Percentiles rank a stretch among this genome's conserved stretches.
phyloP scores from a whole-genome alignment of 2,113 vertebrate genomes.

The Benitochromis conjunctus region DNA sequence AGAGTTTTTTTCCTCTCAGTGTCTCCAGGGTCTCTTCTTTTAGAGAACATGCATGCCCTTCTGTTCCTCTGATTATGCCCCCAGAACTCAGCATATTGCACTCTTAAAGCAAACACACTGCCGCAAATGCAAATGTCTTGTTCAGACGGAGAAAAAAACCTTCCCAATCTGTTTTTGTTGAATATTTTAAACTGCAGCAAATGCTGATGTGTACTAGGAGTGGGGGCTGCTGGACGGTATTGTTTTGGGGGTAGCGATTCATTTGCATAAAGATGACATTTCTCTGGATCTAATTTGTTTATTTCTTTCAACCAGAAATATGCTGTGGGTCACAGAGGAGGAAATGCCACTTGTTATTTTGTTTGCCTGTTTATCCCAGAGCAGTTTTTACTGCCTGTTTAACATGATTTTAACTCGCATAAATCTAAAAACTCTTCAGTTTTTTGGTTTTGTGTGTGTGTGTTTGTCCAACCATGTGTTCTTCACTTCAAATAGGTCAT shows the following conservation, averaged over 20 bases:
- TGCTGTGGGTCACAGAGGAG: slow-evolving; percentile 1
- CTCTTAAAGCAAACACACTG: slow-evolving; percentile 13
- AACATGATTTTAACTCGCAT: background rate
- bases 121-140: slow-evolving; percentile 42
- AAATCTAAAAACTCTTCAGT: background rate
- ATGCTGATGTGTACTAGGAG: slow-evolving; percentile 10
- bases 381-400: background rate
- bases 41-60: background rate
- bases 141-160: background rate
- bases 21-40: background rate
- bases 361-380: background rate
- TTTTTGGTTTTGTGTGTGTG: fast-evolving
- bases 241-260: background rate
- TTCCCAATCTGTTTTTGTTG: slow-evolving; percentile 31
- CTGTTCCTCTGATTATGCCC: slow-evolving; percentile 13
- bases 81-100: slow-evolving; percentile 9
- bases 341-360: background rate
- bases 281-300: slow-evolving; percentile 11
- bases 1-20: background rate
- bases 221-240: background rate
- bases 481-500: background rate
- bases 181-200: slow-evolving; percentile 17
- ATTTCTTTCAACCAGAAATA: background rate
- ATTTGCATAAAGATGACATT: slow-evolving; percentile 31
- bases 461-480: background rate